phyloP scores from a whole-genome alignment of 2,888 invertebrate genomes.

The Nowickia ferox region DNA sequence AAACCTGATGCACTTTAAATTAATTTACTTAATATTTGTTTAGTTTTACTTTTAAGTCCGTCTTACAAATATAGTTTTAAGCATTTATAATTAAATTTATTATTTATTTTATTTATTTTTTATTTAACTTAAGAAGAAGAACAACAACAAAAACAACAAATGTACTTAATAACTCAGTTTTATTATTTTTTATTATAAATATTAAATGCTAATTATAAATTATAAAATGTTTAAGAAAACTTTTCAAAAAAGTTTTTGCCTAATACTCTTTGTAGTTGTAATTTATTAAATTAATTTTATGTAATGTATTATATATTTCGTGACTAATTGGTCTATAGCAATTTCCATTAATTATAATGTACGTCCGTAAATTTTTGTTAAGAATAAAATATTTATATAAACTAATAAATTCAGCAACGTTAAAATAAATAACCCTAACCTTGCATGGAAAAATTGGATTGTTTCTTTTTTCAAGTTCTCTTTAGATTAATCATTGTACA shows the following conservation, averaged over 20 bases:
- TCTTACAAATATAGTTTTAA: conserved; percentile 37
- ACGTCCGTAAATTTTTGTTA: background rate
- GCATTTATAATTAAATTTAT: conserved; percentile 54
- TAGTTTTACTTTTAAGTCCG: conserved; percentile 64
- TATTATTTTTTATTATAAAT: conserved; percentile 33
- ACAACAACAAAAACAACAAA: conserved; percentile 34
- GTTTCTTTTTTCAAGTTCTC: too few species aligned
- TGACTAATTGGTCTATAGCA: background rate
- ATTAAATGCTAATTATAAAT: conserved; percentile 58
- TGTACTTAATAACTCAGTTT: conserved; percentile 62
- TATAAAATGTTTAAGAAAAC: conserved; percentile 31
- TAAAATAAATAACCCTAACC: background rate
- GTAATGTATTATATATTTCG: background rate
- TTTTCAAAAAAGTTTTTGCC: conserved; percentile 66
- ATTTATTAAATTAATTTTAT: conserved; percentile 6
- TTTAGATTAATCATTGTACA: too few species aligned
- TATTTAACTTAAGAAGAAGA: too few species aligned
- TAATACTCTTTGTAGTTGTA: conserved; percentile 54
- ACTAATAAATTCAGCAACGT: background rate
- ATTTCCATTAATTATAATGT: conserved; percentile 26
- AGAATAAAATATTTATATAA: conserved; percentile 3
- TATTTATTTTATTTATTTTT: conserved; percentile 70
- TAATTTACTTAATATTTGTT: conserved; percentile 15
- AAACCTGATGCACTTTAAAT: conserved; percentile 19
- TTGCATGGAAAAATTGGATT: too few species aligned